phyloP scores from a whole-genome alignment of 2,888 invertebrate species.

The Seira sanloemensis region DNA sequence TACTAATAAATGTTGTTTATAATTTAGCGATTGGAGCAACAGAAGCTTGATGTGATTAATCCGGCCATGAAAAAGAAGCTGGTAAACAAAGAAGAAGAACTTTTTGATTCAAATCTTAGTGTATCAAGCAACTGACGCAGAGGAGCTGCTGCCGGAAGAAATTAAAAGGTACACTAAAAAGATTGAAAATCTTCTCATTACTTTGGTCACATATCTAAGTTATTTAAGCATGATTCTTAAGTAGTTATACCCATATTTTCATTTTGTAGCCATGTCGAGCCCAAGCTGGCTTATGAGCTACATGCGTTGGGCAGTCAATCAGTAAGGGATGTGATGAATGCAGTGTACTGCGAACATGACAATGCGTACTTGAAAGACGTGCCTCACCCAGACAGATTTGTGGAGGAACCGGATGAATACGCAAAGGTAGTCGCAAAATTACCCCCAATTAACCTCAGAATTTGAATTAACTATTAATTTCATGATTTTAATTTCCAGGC shows the following conservation, averaged over 20 bases:
- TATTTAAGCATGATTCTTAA: too few relatives aligned
- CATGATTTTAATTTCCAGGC: slow-evolving; percentile 77
- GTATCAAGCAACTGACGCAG: slow-evolving; percentile 47
- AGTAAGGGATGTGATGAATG: slow-evolving; percentile 84
- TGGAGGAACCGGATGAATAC: slow-evolving; percentile 17
- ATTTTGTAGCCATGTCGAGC: slow-evolving; percentile 53
- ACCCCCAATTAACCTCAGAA: not conserved
- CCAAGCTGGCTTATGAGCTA: slow-evolving; percentile 76
- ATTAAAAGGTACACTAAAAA: slow-evolving; percentile 44
- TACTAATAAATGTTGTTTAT: not conserved
- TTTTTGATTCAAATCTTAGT: slow-evolving; percentile 51
- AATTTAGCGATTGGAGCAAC: slow-evolving; percentile 48
- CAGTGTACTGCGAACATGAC: slow-evolving; percentile 86
- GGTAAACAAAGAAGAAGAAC: slow-evolving; percentile 55
- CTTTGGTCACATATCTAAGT: not conserved
- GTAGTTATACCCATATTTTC: too few relatives aligned
- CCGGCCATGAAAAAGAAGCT: slow-evolving; percentile 25
- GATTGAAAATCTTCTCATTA: not conserved
- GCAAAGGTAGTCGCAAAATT: slow-evolving; percentile 46
- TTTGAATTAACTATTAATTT: not conserved
- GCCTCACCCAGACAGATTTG: slow-evolving; percentile 46
- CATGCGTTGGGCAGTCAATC: slow-evolving; percentile 82
- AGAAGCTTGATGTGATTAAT: slow-evolving; percentile 23
- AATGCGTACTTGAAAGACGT: slow-evolving; percentile 76
- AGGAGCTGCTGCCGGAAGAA: slow-evolving; percentile 56